Evolutionary conservation across 2,113 vertebrate species (phyloP).

Genomic region (Platysteira castanea): DNA sequence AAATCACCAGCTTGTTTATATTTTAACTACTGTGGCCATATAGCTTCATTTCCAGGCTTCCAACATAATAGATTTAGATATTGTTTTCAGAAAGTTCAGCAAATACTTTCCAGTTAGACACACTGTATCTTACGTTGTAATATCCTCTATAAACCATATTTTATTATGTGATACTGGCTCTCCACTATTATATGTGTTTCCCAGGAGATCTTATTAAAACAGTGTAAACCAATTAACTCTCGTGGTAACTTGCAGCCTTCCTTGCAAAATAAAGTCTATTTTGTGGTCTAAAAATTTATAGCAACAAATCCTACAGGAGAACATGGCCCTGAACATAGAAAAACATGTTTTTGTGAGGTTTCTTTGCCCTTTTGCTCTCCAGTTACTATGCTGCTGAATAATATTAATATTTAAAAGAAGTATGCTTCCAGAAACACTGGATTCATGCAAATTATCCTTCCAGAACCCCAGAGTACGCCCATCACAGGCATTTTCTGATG

Average conservation of each 20-base stretch:
- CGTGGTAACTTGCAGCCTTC: slow-evolving; percentile 54
- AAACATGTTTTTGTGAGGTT: slow-evolving; percentile 3
- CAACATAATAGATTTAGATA: neutral
- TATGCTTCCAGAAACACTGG: neutral
- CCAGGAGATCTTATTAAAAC: slow-evolving; percentile 71
- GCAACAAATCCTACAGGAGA: slow-evolving; percentile 51
- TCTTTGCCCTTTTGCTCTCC: slow-evolving; percentile 26
- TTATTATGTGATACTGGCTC: slow-evolving; percentile 52
- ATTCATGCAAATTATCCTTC: neutral
- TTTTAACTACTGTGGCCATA: neutral
- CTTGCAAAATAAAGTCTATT: slow-evolving; percentile 45
- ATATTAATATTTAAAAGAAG: slow-evolving; percentile 37
- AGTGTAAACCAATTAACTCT: slow-evolving; percentile 69
- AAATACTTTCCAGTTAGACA: slow-evolving; percentile 26
- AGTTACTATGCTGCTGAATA: neutral
- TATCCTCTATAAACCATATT: neutral
- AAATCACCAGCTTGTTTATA: neutral
- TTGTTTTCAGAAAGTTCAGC: neutral
- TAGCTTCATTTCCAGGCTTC: slow-evolving; percentile 1
- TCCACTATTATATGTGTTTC: slow-evolving; percentile 42
- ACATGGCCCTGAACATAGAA: slow-evolving; percentile 38
- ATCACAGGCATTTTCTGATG: neutral
- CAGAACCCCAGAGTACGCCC: neutral
- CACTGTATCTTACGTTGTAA: neutral
- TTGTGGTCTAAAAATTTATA: slow-evolving; percentile 44